Conservation (phyloP, 2,797 vertebrate species). For the Girardinus metallicus region DNA sequence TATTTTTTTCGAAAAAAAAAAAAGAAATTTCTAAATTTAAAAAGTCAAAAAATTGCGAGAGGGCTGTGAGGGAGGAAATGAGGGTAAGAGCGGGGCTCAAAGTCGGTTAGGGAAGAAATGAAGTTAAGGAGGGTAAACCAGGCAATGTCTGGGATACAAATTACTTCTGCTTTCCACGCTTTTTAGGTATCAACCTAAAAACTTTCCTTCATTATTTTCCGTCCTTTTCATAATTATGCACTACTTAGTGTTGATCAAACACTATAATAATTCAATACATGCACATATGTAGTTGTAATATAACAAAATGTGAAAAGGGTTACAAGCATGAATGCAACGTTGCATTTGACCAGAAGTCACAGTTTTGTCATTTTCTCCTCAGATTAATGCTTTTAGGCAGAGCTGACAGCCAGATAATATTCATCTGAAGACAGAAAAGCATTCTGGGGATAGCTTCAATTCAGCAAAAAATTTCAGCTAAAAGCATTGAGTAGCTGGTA, state of each 20-base stretch:
- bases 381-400: conserved; percentile 51
- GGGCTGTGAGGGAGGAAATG: too few relatives aligned
- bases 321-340: not conserved
- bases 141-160: not conserved
- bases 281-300: not conserved
- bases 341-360: conserved; percentile 21
- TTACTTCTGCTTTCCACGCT: not conserved
- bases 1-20: too few relatives aligned
- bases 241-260: not conserved
- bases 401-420: conserved; percentile 14
- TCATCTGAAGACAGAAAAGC: conserved; percentile 27
- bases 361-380: conserved; percentile 28
- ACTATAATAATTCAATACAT: not conserved
- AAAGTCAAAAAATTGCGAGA: too few relatives aligned
- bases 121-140: too few relatives aligned
- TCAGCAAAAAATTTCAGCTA: conserved; percentile 25
- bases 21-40: too few relatives aligned
- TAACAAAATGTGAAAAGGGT: not conserved
- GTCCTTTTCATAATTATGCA: not conserved
- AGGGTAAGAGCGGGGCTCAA: too few relatives aligned
- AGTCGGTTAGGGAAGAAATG: too few relatives aligned
- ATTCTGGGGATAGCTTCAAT: conserved; percentile 21
- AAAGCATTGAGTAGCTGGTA: conserved; percentile 35
- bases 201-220: not conserved
- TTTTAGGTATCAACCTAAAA: not conserved